Base-by-base conservation (phyloP, 2,888 invertebrate genomes). In the Augochlorella aurata region DNA sequence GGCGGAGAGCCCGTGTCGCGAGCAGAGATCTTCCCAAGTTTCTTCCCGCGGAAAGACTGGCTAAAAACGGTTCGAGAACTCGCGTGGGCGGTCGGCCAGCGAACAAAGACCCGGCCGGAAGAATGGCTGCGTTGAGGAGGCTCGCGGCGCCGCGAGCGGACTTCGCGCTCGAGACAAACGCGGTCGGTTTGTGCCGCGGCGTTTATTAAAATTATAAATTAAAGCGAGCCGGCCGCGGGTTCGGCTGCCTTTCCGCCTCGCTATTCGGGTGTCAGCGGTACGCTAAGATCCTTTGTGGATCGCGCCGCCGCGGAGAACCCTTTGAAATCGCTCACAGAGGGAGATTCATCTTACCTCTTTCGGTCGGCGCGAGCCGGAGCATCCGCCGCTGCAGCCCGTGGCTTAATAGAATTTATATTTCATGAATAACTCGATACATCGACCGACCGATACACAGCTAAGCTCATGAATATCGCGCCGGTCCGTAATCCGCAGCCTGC, bases 191-290 rank as follows among this genome's bases (percentile, higher is more conserved):
- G 49, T 4, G 21, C 21, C 21, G 21, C 54, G 74, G 10, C 68
- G 85, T 61, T 87, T 87, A 85, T 87, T 87, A 87, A 83, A 85
- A 87, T 87, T 87, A 87, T 87, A 83, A 87, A 87, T 87, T 87
- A 83, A 78, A 29, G 29, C 61, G 54, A 21, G 71, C 70, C 72
- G 71, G 70, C 44, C 70, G 58, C 54, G 77, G 54, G 63, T 69
- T 73, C 58, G 47, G 58, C 16, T 58, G n/a, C 61, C n/a, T 78
- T 63, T 58, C 29, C 61, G 50, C 50, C 14, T 70, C 24, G 24
- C 24, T 69, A 52, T 63, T 54, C 38, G 24, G 18, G 66, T 14
- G 52, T 47, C 70, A 18, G 18, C 21, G 1, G 14, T 21, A 47
- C 21, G 54, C 24, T 21, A 49, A 70, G 24, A 21, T 58, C 70